phyloP scores from a whole-genome alignment of 2,113 vertebrate species.

The Phrynosoma blainvillii region DNA sequence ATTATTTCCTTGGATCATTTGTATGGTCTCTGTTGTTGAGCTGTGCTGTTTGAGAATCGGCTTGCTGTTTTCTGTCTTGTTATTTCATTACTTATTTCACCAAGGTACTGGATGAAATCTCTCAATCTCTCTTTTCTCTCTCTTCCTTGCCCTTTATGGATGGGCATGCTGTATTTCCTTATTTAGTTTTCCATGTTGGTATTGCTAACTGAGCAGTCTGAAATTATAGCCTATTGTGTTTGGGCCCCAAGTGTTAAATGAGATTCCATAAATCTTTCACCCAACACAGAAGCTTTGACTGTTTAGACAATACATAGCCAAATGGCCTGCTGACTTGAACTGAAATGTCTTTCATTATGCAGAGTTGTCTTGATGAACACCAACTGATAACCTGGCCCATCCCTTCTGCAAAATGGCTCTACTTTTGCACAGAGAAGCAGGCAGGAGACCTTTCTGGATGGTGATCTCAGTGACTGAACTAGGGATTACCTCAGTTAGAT shows the following conservation, averaged over 20 bases:
- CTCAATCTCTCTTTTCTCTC: conserved; percentile 14
- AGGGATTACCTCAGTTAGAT: conserved; percentile 69
- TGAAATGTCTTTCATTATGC: not conserved
- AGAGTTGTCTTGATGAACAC: not conserved
- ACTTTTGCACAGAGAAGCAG: conserved; percentile 1
- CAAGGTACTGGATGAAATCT: rapidly evolving
- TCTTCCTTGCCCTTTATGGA: not conserved
- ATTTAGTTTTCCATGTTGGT: conserved; percentile 40
- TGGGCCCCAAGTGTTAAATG: conserved; percentile 22
- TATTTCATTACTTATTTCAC: conserved; percentile 29
- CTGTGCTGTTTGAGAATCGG: not conserved
- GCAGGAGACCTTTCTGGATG: conserved; percentile 31
- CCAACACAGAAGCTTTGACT: not conserved
- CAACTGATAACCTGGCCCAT: conserved; percentile 4
- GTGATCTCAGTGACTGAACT: conserved; percentile 51
- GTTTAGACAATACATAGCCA: conserved; percentile 27
- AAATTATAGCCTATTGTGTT: not conserved
- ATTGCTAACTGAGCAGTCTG: conserved; percentile 30
- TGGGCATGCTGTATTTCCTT: conserved; percentile 11
- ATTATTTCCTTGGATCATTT: not conserved
- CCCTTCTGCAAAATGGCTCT: conserved; percentile 10
- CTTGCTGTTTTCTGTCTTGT: not conserved
- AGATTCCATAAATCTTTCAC: conserved; percentile 44
- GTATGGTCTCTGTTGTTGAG: not conserved
- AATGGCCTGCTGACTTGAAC: not conserved